phyloP scores from a whole-genome alignment of 2,888 invertebrate genomes.

The Amphipyra berbera region DNA sequence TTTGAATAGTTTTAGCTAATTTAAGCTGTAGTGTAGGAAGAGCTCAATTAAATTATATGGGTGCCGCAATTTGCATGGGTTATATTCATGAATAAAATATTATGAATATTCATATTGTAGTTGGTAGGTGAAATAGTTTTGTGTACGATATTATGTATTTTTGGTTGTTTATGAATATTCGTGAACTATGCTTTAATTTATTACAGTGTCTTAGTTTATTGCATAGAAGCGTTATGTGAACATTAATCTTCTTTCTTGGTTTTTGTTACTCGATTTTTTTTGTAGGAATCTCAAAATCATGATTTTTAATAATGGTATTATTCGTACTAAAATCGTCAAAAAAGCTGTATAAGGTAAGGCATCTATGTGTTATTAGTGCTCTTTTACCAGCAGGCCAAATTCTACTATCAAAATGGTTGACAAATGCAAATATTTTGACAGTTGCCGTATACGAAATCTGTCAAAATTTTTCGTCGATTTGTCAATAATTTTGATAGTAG shows the following conservation, averaged over 20 bases:
- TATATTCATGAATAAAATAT: slow-evolving; percentile 55
- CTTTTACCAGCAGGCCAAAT: too few relatives aligned
- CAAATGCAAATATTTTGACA: too few relatives aligned
- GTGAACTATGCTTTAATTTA: slow-evolving; percentile 33
- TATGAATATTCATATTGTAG: slow-evolving; percentile 58
- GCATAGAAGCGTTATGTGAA: slow-evolving; percentile 3
- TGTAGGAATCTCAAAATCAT: too few relatives aligned
- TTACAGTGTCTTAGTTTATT: slow-evolving; percentile 34
- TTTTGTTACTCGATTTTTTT: slow-evolving; percentile 8
- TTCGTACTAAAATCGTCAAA: too few relatives aligned
- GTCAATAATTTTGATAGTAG: too few relatives aligned
- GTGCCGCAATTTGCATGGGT: slow-evolving; percentile 54
- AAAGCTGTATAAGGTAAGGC: too few relatives aligned
- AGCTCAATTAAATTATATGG: slow-evolving; percentile 65
- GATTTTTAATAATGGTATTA: neutral
- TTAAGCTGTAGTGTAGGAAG: slow-evolving; percentile 55
- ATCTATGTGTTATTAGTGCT: too few relatives aligned
- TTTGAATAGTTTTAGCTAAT: slow-evolving; percentile 69
- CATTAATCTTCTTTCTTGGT: neutral
- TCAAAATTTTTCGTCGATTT: too few relatives aligned
- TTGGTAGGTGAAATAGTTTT: slow-evolving; percentile 51
- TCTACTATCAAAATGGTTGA: too few relatives aligned
- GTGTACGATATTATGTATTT: slow-evolving; percentile 32
- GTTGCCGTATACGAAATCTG: too few relatives aligned
- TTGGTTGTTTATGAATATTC: slow-evolving; percentile 46